These are phyloP conservation scores for Leptosomus discolor DNA, from an alignment of 2,113 vertebrate species.

Conservation along the genomic window DNA sequence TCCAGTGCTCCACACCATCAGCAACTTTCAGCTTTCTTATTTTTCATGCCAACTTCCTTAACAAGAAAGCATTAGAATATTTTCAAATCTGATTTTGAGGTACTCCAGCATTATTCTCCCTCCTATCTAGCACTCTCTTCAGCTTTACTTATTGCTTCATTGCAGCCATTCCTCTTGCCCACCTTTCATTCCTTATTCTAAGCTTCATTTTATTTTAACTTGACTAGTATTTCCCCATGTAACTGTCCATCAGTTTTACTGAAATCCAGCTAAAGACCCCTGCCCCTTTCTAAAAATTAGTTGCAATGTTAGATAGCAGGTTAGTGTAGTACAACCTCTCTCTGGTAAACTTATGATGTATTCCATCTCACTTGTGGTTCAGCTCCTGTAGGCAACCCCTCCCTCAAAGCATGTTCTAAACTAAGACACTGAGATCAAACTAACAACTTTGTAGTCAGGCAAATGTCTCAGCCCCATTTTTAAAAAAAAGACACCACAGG, in stretches of 20 bases:
- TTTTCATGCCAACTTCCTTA: not conserved
- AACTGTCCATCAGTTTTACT: not conserved
- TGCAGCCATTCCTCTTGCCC: not conserved
- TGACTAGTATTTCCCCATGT: not conserved
- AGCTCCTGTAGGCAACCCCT: not conserved
- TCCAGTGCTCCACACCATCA: not conserved
- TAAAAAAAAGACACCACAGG: not conserved
- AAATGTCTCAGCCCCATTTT: not conserved
- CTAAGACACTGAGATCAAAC: not conserved
- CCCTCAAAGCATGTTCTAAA: not conserved
- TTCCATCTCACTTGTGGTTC: not conserved
- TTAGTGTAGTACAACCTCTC: not conserved
- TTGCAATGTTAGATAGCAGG: not conserved
- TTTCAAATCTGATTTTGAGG: not conserved
- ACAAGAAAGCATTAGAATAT: not conserved
- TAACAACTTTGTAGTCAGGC: not conserved
- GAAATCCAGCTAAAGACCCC: not conserved
- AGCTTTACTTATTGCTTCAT: not conserved
- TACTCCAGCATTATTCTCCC: not conserved
- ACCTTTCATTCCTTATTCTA: not conserved
- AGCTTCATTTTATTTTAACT: not conserved
- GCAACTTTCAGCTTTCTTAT: not conserved
- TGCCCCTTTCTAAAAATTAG: not conserved
- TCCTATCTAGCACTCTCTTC: not conserved
- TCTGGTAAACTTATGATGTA: not conserved